Conservation (phyloP, 2,113 vertebrate genomes). For the Dendropsophus ebraccatus region DNA sequence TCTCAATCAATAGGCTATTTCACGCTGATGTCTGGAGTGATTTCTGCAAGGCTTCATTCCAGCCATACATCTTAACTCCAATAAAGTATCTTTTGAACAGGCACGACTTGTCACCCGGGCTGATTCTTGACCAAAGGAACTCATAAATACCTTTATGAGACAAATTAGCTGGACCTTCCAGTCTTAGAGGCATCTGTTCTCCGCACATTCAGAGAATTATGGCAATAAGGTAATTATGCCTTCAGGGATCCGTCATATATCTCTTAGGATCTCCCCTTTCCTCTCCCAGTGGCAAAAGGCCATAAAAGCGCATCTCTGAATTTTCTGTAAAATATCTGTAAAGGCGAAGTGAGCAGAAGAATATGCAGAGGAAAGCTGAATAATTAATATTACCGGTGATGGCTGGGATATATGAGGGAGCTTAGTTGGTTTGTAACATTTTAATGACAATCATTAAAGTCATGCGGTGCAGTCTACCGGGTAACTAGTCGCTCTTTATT, state of each 20-base stretch:
- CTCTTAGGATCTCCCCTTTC: conserved; percentile 5
- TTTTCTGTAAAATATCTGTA: not conserved
- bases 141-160: conserved; percentile 59
- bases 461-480: not conserved
- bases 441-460: conserved; percentile 11
- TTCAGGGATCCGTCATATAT: conserved; percentile 34
- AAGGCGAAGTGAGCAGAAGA: not conserved
- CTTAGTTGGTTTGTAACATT: not conserved
- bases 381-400: not conserved
- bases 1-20: conserved; percentile 54
- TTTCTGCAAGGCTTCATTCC: conserved; percentile 42
- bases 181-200: conserved; percentile 55
- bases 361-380: not conserved
- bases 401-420: not conserved
- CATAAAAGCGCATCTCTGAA: not conserved
- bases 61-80: conserved; percentile 26
- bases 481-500: not conserved
- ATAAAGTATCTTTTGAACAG: conserved; percentile 43
- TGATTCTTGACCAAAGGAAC: conserved; percentile 51
- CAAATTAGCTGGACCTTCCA: conserved; percentile 46
- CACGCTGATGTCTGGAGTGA: conserved; percentile 29
- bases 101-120: conserved; percentile 57
- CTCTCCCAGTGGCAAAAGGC: not conserved
- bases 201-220: conserved; percentile 41
- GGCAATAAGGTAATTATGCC: conserved; percentile 55